Percentiles rank a stretch among this genome's conserved stretches.
Evolutionary conservation across 1,140 invertebrate genomes (phyloP).

Genomic region (Rhynchophorus ferrugineus): DNA sequence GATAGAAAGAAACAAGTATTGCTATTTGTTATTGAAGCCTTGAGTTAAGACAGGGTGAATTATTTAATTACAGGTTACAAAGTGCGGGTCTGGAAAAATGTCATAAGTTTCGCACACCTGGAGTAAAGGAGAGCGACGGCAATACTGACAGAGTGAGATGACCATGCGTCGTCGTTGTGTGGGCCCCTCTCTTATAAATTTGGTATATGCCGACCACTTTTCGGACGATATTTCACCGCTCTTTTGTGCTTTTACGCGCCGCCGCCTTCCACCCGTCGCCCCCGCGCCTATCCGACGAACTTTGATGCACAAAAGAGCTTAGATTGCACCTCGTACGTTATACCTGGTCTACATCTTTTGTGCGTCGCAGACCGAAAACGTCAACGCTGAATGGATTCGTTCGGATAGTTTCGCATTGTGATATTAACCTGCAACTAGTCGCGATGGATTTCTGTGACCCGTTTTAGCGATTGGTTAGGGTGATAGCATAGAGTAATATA

Average conservation of each 20-base stretch:
- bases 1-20: too few relatives aligned
- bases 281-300: constrained; percentile 7
- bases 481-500: too few relatives aligned
- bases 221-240: constrained; percentile 3
- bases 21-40: too few relatives aligned
- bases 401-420: background rate
- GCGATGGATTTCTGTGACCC: too few relatives aligned
- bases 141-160: too few relatives aligned
- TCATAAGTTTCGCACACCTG: background rate
- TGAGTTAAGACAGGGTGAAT: too few relatives aligned
- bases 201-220: background rate
- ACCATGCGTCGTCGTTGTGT: too few relatives aligned
- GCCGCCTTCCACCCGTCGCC: too few relatives aligned
- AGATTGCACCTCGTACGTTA: constrained; percentile 11
- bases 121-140: background rate
- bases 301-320: constrained; percentile 11
- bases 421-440: too few relatives aligned
- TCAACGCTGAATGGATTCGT: constrained; percentile 5
- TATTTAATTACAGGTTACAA: too few relatives aligned
- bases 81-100: too few relatives aligned
- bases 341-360: constrained; percentile 1
- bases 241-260: constrained; percentile 1
- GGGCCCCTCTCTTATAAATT: constrained; percentile 7
- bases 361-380: constrained; percentile 12
- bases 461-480: too few relatives aligned